Evolutionary conservation across 2,797 vertebrate genomes (phyloP).

Genomic region (Meda fulgida): DNA sequence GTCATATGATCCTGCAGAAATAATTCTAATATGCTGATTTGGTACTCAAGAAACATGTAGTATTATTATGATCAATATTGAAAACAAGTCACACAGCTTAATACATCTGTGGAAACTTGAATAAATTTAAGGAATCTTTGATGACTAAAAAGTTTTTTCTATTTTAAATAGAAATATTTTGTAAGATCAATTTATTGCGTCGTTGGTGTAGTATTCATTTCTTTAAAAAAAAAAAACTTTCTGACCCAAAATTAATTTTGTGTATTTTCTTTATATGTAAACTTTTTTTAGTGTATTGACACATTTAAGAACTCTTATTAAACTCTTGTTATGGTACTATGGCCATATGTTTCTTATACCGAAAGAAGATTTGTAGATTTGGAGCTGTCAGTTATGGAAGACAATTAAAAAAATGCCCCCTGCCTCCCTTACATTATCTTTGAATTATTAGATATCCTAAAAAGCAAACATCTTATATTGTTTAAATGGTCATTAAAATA

Average conservation of each 20-base stretch:
- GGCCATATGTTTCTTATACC: not conserved
- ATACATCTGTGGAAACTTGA: not conserved
- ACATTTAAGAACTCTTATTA: too few relatives aligned
- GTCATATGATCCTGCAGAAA: not conserved
- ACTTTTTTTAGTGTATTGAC: not conserved
- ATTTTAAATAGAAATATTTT: too few relatives aligned
- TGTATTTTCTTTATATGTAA: not conserved
- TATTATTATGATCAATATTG: not conserved
- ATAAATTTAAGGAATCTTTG: too few relatives aligned
- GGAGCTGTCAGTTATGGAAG: not conserved
- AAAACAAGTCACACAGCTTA: not conserved
- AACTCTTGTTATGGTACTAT: not conserved
- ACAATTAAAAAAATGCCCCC: not conserved
- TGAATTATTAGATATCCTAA: not conserved
- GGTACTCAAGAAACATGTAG: not conserved
- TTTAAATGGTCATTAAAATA: not conserved
- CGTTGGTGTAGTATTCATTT: not conserved
- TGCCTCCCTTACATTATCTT: not conserved
- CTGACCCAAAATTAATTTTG: not conserved
- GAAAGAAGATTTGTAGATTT: not conserved
- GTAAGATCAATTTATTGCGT: too few relatives aligned
- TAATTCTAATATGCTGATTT: not conserved
- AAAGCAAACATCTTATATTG: not conserved
- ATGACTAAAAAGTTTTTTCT: too few relatives aligned
- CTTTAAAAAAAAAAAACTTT: too few relatives aligned